Conservation (phyloP, 92 coral and sea anemone species). For the Umimayanthus kanabou region DNA sequence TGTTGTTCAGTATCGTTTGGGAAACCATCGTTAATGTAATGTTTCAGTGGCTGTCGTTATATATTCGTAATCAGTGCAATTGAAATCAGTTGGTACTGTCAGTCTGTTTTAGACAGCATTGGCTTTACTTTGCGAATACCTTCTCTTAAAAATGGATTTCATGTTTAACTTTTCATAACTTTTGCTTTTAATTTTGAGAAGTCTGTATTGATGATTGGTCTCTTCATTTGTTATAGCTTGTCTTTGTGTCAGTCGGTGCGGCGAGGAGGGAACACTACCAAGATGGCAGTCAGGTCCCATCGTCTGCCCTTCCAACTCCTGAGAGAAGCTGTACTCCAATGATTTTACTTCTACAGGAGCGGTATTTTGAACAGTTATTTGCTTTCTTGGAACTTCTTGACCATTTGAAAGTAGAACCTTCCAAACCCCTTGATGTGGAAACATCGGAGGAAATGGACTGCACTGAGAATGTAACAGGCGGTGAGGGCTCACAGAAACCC, state of each 20-base stretch:
- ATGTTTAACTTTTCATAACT: too few relatives aligned
- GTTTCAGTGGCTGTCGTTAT: neutral
- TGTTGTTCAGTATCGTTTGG: too few relatives aligned
- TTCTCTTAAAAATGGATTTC: too few relatives aligned
- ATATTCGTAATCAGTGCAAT: too few relatives aligned
- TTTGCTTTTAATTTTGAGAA: neutral
- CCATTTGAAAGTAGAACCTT: slow-evolving; percentile 54
- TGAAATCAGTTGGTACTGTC: too few relatives aligned
- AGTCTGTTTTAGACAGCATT: too few relatives aligned
- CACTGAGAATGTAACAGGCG: neutral
- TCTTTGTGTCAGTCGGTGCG: slow-evolving; percentile 98
- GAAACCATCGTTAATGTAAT: neutral
- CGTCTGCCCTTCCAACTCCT: slow-evolving; percentile 89
- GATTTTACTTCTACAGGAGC: slow-evolving; percentile 85
- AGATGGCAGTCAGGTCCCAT: slow-evolving; percentile 83
- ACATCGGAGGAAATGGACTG: neutral
- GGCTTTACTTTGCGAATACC: too few relatives aligned
- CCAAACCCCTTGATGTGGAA: slow-evolving; percentile 14
- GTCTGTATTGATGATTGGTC: neutral
- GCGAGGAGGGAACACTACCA: slow-evolving; percentile 77
- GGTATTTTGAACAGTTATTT: slow-evolving; percentile 84
- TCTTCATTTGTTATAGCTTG: slow-evolving; percentile 64
- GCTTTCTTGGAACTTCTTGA: slow-evolving; percentile 85
- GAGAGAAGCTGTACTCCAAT: slow-evolving; percentile 85
- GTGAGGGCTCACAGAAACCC: neutral